These are phyloP conservation scores for Drosophila mimica DNA, from an alignment of 2,888 invertebrate genomes.

Conservation along the genomic window DNA sequence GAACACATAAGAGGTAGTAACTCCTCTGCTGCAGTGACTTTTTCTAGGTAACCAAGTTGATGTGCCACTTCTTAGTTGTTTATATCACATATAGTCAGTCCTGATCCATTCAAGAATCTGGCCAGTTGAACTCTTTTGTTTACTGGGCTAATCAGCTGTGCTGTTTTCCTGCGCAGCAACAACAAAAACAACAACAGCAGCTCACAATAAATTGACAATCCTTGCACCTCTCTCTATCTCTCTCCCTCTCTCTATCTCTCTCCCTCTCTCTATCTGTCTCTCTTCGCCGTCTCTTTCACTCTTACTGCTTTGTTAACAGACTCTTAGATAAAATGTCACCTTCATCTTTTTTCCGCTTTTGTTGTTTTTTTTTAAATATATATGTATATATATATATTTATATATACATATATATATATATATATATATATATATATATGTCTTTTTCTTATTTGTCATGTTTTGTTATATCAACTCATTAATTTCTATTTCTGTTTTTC, in stretches of 20 bases:
- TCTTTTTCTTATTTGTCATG: constrained; percentile 17
- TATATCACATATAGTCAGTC: not conserved
- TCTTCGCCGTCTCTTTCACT: not conserved
- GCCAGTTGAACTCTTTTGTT: constrained; percentile 23
- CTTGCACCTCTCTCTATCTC: constrained; percentile 7
- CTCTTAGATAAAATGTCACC: constrained; percentile 40
- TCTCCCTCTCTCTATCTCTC: not conserved
- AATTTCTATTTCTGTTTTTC: constrained; percentile 78
- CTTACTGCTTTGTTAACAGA: constrained; percentile 11
- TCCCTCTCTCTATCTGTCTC: not conserved
- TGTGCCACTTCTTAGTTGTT: not conserved
- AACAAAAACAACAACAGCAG: constrained; percentile 15
- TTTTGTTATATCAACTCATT: constrained; percentile 74
- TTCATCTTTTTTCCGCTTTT: constrained; percentile 28
- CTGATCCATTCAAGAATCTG: not conserved
- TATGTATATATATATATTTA: too few relatives aligned
- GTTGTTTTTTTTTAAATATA: constrained; percentile 1
- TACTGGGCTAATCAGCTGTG: constrained; percentile 34
- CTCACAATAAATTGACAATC: constrained; percentile 49
- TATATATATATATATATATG: not conserved
- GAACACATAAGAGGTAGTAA: not conserved
- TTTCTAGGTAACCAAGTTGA: not conserved
- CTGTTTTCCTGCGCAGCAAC: constrained; percentile 1
- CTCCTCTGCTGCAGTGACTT: not conserved
- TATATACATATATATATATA: constrained; percentile 4